Base-by-base conservation (phyloP, 2,797 vertebrate genomes). In the Chaunax sp. region DNA sequence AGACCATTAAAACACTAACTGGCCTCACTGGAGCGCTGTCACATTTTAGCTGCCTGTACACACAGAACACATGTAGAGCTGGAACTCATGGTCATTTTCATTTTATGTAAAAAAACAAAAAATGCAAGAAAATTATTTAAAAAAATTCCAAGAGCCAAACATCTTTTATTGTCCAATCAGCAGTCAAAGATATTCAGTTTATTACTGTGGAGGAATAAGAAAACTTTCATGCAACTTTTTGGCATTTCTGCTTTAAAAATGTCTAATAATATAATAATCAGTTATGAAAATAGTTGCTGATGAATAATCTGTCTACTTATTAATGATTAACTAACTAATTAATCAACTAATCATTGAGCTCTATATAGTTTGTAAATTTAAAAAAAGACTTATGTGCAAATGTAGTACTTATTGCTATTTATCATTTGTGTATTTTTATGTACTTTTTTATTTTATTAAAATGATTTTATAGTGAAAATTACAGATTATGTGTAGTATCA, bases 1-100 rank as follows among this genome's bases (percentile, higher is more conserved):
- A 76, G 52, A 76, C 75, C 84, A 81, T 85, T 81, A 82, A 82
- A 80, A 79, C 73, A 64, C 81, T 81, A 83, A 92, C 77, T 90
- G 84, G 75, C 61, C 43, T 44, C 16, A 63, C 19, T 8, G 75
- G 41, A 49, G 40, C 15, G 41, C 23, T 75, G 43, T 46, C 51
- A 52, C 26, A 55, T 72, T 63, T 62, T 19, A 37, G 37, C 38
- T 63, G 37, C 23, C 54, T 63, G 72, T 58, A 6, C 43, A 41
- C 16, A 30, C 19, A 38, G 4, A 3, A 30, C 1, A 58, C 10
- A 30, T 40, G 3, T n/a, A 22, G 1, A 35, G 19, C 13, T 45
- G 44, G 22, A 49, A 16, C 8, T n/a, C n/a, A n/a, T n/a, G 0
- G 1, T 51, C 35, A 5, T 45, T 65, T 80, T 28, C n/a, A 43